phyloP scores from a whole-genome alignment of 2,113 vertebrate species.

The Aptenodytes forsteri region DNA sequence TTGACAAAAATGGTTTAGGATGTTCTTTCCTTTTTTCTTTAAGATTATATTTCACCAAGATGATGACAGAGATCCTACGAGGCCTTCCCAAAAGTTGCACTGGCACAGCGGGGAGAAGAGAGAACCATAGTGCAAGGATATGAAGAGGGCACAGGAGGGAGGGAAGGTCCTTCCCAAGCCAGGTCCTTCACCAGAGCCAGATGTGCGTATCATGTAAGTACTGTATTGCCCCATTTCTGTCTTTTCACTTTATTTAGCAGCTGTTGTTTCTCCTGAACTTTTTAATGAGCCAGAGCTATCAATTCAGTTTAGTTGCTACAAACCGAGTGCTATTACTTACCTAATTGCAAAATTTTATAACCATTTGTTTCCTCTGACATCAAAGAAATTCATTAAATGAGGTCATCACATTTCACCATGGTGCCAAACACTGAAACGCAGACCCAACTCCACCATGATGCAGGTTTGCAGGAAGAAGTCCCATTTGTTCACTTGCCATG shows the following conservation, averaged over 20 bases:
- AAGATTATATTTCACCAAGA: neutral
- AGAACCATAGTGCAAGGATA: neutral
- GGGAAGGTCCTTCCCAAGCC: neutral
- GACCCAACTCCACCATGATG: neutral
- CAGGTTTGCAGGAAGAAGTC: neutral
- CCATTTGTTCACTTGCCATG: neutral
- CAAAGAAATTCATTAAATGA: neutral
- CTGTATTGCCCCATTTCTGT: neutral
- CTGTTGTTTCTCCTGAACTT: neutral
- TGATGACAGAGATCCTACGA: neutral
- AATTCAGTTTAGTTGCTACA: neutral
- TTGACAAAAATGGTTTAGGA: neutral
- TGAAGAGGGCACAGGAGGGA: neutral
- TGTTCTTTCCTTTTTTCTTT: neutral
- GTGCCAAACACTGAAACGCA: neutral
- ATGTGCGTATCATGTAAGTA: neutral
- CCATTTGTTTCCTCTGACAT: neutral
- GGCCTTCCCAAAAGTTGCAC: neutral
- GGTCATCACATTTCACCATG: neutral
- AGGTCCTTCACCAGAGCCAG: neutral
- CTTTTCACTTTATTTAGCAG: neutral
- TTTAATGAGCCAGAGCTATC: neutral
- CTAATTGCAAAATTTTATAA: neutral
- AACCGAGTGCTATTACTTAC: neutral
- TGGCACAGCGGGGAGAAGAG: neutral